A percentile compares a stretch with the other conserved stretches of the same genome.
Conservation (phyloP, 2,113 vertebrate species). For the Erinaceus europaeus region DNA sequence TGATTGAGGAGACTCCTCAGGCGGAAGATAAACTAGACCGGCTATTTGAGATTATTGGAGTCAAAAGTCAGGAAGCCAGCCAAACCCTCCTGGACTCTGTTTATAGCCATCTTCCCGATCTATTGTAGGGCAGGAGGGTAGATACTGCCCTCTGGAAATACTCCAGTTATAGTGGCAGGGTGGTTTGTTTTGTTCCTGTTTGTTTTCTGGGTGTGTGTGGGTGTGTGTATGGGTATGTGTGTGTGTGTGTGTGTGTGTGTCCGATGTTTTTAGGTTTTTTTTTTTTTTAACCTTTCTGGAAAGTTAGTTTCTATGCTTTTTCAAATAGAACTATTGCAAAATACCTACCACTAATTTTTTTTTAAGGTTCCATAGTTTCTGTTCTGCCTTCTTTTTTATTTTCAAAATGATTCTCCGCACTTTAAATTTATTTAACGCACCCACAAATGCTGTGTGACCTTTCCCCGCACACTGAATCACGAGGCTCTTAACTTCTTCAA, state of each 20-base stretch:
- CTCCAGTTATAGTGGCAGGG: slow-evolving; percentile 63
- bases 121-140: slow-evolving; percentile 84
- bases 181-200: slow-evolving; percentile 18
- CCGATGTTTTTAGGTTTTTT: slow-evolving; percentile 80
- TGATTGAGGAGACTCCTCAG: slow-evolving; percentile 93
- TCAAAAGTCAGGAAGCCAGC: slow-evolving; percentile 98
- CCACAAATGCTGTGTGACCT: slow-evolving; percentile 49
- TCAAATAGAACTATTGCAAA: slow-evolving; percentile 59
- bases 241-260: slow-evolving; percentile 72
- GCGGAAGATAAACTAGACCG: slow-evolving; percentile 96
- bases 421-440: slow-evolving; percentile 75
- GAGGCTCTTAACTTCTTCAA: slow-evolving; percentile 36
- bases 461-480: slow-evolving; percentile 6
- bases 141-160: slow-evolving; percentile 58
- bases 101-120: slow-evolving; percentile 96
- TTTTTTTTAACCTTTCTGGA: slow-evolving; percentile 18
- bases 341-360: slow-evolving; percentile 61
- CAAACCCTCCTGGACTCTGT: slow-evolving; percentile 98
- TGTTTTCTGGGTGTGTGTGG: neutral
- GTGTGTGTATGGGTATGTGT: neutral
- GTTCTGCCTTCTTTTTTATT: slow-evolving; percentile 41
- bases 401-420: slow-evolving; percentile 77
- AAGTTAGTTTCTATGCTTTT: slow-evolving; percentile 59
- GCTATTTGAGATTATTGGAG: slow-evolving; percentile 95
- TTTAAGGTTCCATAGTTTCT: slow-evolving; percentile 20